phyloP scores from a whole-genome alignment of 2,113 vertebrate species.

The Anoplopoma fimbria region DNA sequence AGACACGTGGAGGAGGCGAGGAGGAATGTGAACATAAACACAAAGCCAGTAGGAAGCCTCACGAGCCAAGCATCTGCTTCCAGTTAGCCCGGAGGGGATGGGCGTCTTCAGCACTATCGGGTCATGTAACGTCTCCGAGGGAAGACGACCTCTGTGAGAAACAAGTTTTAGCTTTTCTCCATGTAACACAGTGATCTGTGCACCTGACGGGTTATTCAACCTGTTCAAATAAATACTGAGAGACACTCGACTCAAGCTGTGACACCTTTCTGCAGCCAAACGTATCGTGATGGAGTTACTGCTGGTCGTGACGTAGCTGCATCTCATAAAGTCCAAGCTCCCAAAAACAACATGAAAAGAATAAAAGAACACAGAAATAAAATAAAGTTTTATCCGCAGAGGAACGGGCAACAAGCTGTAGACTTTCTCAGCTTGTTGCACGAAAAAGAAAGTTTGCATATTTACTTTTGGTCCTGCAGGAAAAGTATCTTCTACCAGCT shows the following conservation, averaged over 20 bases:
- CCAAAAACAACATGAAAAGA: background rate
- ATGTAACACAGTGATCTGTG: background rate
- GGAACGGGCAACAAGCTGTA: background rate
- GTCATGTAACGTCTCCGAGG: slow-evolving; percentile 26
- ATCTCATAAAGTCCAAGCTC: background rate
- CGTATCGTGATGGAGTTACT: background rate
- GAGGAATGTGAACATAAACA: slow-evolving; percentile 80
- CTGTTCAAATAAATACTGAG: background rate
- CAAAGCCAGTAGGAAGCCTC: slow-evolving; percentile 63
- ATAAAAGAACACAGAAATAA: background rate
- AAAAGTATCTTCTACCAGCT: background rate
- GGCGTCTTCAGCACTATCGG: slow-evolving; percentile 32
- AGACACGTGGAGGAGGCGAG: slow-evolving; percentile 68
- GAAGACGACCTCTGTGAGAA: slow-evolving; percentile 49
- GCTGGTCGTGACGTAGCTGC: background rate
- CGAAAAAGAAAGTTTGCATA: background rate
- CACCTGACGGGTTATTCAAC: background rate
- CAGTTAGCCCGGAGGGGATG: slow-evolving; percentile 56
- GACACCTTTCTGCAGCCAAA: background rate
- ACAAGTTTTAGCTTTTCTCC: background rate
- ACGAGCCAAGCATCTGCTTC: slow-evolving; percentile 70
- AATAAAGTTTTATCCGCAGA: background rate
- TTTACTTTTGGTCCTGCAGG: background rate
- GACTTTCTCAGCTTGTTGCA: background rate
- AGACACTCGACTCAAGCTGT: background rate